Base-by-base conservation (phyloP, 2,113 vertebrate species). In the Megaceryle maxima region DNA sequence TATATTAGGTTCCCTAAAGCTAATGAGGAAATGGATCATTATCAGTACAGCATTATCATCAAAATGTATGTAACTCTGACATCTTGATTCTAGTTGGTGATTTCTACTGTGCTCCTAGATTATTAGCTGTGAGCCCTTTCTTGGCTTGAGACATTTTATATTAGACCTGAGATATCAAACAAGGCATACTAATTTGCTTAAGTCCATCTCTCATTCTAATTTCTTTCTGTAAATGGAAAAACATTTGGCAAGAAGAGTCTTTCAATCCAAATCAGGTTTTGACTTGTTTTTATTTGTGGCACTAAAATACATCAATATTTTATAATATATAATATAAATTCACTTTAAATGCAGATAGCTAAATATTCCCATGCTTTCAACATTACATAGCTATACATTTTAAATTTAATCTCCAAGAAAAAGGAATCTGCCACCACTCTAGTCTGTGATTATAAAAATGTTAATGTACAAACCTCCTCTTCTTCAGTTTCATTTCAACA, bases 221-320 rank as follows among this genome's bases (percentile, higher is more conserved):
- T 83, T 63, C 25, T 53, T 86, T 33, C 33, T 82, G 28, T 28
- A 91, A 88, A 70, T 48, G 8, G 25, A 84, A 88, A 51, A 89
- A 44, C 25, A 35, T 50, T 57, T 73, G 16, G 22, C 33, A 88
- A 90, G 87, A 72, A 46, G 19, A 76, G 7, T 41, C 83, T 70
- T 57, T 35, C n/a, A 55, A 86, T 37, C 60, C 44, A 33, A 74
- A 80, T 56, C 53, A 78, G 18, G 55, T 95, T 95, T 92, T 73
- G 66, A 84, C 88, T 92, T 84, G 48, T 29, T 77, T 98, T 98
- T 98, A 98, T 98, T 98, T 25, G 96, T 98, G 98, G 97, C 98
- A 98, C 97, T 88, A 96, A 95, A 22, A 92, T 95, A 96, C 89
- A 97, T 95, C 56, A 83, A 14, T 97, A 97, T 95, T 94, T 97